phyloP scores from a whole-genome alignment of 2,113 vertebrate genomes.

The Epinephelus moara region DNA sequence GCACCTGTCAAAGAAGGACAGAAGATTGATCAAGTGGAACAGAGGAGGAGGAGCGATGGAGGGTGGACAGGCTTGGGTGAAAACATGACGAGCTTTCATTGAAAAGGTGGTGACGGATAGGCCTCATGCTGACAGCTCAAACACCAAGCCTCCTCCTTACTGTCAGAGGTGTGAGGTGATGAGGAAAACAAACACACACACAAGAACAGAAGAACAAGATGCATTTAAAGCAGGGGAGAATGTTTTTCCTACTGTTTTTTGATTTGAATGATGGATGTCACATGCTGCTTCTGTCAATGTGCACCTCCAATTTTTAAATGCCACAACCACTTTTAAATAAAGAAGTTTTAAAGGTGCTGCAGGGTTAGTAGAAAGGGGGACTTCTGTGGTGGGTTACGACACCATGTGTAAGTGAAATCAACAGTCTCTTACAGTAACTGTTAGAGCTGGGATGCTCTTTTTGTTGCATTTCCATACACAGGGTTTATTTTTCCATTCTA shows the following conservation, averaged over 20 bases:
- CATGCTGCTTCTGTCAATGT: neutral
- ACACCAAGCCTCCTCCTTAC: slow-evolving; percentile 12
- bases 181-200: slow-evolving; percentile 24
- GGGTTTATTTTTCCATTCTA: slow-evolving; percentile 28
- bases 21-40: slow-evolving; percentile 16
- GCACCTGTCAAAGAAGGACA: slow-evolving; percentile 33
- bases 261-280: neutral
- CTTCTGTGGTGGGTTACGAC: neutral
- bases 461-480: slow-evolving; percentile 15
- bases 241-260: neutral
- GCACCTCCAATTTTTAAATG: neutral
- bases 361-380: neutral
- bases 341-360: neutral
- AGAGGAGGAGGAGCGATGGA: neutral
- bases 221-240: neutral
- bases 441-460: neutral
- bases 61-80: slow-evolving; percentile 5
- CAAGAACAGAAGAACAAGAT: neutral
- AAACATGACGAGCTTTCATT: slow-evolving; percentile 39
- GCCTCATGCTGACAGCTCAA: slow-evolving; percentile 40
- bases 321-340: neutral
- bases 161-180: slow-evolving; percentile 41
- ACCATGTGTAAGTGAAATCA: neutral
- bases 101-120: slow-evolving; percentile 42
- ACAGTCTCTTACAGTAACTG: neutral